A percentile compares a stretch with the other conserved stretches of the same genome.
Conservation (phyloP, 2,113 vertebrate species). For the Python bivittatus region DNA sequence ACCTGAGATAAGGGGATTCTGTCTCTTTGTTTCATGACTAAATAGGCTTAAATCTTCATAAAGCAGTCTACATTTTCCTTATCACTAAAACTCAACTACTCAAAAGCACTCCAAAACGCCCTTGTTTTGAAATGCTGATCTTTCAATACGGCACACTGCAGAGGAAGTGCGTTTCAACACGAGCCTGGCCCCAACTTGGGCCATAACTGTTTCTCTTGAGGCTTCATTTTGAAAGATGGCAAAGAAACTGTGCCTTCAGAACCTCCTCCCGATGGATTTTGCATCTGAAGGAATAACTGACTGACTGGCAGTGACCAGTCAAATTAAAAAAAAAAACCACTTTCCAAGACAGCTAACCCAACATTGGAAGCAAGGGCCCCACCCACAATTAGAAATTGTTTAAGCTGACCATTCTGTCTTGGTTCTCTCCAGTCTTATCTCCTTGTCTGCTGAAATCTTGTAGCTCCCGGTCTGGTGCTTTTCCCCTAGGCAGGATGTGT, state of each 20-base stretch:
- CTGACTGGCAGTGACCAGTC: not conserved
- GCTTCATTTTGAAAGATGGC: not conserved
- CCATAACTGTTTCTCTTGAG: not conserved
- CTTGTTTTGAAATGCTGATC: not conserved
- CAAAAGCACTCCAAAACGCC: not conserved
- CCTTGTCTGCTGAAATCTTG: not conserved
- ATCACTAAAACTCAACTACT: not conserved
- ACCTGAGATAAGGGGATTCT: not conserved
- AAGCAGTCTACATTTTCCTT: not conserved
- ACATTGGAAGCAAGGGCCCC: not conserved
- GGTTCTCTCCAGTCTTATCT: not conserved
- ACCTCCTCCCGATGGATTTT: not conserved
- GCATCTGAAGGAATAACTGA: not conserved
- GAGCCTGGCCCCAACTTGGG: not conserved
- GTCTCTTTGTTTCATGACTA: not conserved
- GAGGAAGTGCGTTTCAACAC: not conserved
- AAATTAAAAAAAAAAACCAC: not conserved
- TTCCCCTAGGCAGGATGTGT: not conserved
- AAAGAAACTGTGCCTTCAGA: not conserved
- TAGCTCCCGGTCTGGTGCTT: not conserved
- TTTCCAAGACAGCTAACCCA: not conserved
- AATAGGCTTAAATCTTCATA: not conserved
- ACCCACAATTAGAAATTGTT: not conserved
- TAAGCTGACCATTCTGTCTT: slow-evolving; percentile 22
- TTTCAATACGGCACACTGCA: not conserved